Conservation (phyloP, 2,797 vertebrate species). For the Chloroceryle amazona region DNA sequence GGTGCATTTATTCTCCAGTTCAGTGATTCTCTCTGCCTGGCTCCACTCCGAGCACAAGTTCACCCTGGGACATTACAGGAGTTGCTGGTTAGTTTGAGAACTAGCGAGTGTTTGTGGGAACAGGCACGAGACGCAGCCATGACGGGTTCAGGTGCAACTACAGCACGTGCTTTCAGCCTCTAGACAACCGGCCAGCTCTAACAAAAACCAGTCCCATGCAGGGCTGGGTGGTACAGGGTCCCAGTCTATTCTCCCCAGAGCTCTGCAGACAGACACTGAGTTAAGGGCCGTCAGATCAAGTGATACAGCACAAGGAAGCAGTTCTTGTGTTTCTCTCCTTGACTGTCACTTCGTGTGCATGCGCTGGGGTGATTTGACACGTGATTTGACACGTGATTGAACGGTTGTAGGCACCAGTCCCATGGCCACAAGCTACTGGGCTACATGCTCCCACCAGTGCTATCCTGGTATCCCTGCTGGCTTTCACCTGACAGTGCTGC, state of each 20-base stretch:
- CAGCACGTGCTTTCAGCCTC: neutral
- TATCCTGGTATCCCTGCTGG: neutral
- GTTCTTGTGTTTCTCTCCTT: neutral
- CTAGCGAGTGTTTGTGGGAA: fast-evolving
- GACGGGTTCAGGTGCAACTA: neutral
- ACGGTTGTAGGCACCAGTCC: neutral
- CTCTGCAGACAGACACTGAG: neutral
- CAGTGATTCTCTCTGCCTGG: constrained; percentile 40
- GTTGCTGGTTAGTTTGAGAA: neutral
- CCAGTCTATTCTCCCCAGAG: fast-evolving
- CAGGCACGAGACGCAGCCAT: fast-evolving
- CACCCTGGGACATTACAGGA: constrained; percentile 45
- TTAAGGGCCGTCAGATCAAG: neutral
- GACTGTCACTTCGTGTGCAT: neutral
- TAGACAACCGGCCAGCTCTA: neutral
- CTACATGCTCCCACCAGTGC: neutral
- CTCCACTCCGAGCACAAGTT: constrained; percentile 40
- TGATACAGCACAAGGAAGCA: neutral
- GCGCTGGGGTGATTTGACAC: neutral
- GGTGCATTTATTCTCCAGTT: constrained; percentile 28
- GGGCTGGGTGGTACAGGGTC: neutral
- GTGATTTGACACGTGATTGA: no score
- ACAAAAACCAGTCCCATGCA: neutral
- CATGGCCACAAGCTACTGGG: neutral
- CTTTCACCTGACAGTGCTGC: neutral